A percentile compares a stretch with the other conserved stretches of the same genome.
phyloP scores from a whole-genome alignment of 2,888 invertebrate genomes.

The Phortica magna region DNA sequence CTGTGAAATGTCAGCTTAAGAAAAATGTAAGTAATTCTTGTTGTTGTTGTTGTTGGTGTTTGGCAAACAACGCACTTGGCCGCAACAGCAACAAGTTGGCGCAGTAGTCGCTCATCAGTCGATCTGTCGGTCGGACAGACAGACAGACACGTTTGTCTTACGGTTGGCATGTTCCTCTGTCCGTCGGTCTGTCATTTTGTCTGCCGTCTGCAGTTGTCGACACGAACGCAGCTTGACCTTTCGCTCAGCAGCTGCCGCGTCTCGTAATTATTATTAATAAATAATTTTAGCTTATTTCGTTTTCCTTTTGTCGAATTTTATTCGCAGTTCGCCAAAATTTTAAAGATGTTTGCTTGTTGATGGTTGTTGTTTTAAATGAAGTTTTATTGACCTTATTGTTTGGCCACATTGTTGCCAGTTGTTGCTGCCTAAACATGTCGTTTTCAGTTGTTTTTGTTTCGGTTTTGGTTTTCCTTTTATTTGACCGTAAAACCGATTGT shows the following conservation, averaged over 20 bases:
- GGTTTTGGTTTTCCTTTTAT: neutral
- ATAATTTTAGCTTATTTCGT: conserved; percentile 49
- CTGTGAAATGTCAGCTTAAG: conserved; percentile 30
- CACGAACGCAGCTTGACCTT: conserved; percentile 61
- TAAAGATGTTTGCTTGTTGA: conserved; percentile 22
- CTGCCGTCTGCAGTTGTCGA: conserved; percentile 1
- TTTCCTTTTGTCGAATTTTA: conserved; percentile 46
- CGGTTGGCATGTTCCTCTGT: neutral
- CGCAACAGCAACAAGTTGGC: conserved; percentile 52
- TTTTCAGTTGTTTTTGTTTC: neutral
- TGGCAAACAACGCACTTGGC: conserved; percentile 63
- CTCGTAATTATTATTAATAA: conserved; percentile 66
- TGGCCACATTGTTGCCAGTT: neutral
- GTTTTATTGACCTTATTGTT: conserved; percentile 14
- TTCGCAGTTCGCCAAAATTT: conserved; percentile 54
- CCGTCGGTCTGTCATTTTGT: neutral
- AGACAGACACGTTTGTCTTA: too few species aligned
- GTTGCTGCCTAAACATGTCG: neutral
- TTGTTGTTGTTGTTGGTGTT: conserved; percentile 9
- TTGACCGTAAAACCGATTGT: neutral
- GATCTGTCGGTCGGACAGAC: conserved; percentile 36
- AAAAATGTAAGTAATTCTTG: neutral
- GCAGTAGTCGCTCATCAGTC: conserved; percentile 62
- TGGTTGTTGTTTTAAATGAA: neutral
- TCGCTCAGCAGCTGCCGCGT: conserved; percentile 56